A percentile compares a stretch with the other conserved stretches of the same genome.
Evolutionary conservation across 2,888 invertebrate species (phyloP).

Genomic region (Mythimna ferrago): DNA sequence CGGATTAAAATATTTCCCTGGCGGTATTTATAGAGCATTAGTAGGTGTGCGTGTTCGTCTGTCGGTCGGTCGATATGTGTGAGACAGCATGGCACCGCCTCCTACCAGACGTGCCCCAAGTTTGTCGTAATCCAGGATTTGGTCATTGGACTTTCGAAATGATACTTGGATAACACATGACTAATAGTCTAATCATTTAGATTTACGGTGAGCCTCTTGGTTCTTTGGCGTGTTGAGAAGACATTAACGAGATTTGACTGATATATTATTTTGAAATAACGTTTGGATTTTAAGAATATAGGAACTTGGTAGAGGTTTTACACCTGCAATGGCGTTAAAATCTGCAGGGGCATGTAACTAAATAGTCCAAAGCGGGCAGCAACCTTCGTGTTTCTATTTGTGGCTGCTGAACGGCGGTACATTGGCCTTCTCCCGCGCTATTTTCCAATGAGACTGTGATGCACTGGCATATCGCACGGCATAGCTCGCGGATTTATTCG

Average conservation of each 20-base stretch:
- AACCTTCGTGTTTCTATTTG: slow-evolving; percentile 87
- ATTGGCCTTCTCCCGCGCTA: slow-evolving; percentile 86
- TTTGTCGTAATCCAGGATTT: slow-evolving; percentile 85
- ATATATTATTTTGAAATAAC: slow-evolving; percentile 31
- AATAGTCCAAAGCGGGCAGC: slow-evolving; percentile 84
- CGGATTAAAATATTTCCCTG: slow-evolving; percentile 90
- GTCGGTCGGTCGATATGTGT: slow-evolving; percentile 84
- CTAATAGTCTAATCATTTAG: slow-evolving; percentile 56
- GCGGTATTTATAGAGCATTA: slow-evolving; percentile 88
- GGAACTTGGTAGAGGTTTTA: slow-evolving; percentile 17
- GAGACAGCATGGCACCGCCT: slow-evolving; percentile 90
- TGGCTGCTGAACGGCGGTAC: slow-evolving; percentile 81
- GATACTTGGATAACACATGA: slow-evolving; percentile 65
- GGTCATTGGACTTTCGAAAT: slow-evolving; percentile 77
- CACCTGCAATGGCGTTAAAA: slow-evolving; percentile 61
- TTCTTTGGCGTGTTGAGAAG: slow-evolving; percentile 29
- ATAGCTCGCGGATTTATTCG: slow-evolving; percentile 68
- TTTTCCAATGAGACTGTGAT: slow-evolving; percentile 81
- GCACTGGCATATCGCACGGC: slow-evolving; percentile 77
- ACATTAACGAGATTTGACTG: slow-evolving; percentile 26
- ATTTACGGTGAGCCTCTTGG: slow-evolving; percentile 49
- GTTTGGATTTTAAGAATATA: slow-evolving; percentile 15
- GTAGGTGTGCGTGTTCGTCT: slow-evolving; percentile 87
- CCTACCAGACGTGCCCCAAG: slow-evolving; percentile 82
- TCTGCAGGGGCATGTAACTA: slow-evolving; percentile 73